Conservation (phyloP, 1,140 invertebrate genomes). For the Drosophila carrolli region DNA sequence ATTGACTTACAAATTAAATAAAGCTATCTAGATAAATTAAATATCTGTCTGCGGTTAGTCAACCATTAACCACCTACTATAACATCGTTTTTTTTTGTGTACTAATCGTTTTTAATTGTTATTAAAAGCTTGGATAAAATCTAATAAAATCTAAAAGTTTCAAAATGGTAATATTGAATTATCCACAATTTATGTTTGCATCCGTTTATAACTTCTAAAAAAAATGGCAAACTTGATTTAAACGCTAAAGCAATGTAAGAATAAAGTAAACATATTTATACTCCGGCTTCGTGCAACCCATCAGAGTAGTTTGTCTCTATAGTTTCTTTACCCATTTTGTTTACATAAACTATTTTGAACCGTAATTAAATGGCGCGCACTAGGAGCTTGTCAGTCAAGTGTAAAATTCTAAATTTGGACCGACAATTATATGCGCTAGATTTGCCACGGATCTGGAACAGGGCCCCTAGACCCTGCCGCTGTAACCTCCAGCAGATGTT, state of each 20-base stretch:
- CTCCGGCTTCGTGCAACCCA: not conserved
- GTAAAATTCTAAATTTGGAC: slow-evolving; percentile 24
- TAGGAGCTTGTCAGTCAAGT: slow-evolving; percentile 1
- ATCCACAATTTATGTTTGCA: not conserved
- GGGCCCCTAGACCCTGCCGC: not conserved
- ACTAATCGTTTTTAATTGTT: too few species aligned
- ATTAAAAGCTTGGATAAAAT: not conserved
- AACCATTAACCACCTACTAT: not conserved
- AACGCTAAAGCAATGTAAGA: not conserved
- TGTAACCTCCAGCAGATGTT: slow-evolving; percentile 17
- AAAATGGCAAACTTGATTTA: not conserved
- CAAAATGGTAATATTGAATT: not conserved
- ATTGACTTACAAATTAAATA: too few species aligned
- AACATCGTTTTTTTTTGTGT: not conserved
- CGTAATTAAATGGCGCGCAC: not conserved
- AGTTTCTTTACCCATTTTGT: not conserved
- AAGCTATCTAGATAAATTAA: not conserved
- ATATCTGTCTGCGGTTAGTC: not conserved
- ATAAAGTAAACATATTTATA: not conserved
- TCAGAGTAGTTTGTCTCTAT: not conserved
- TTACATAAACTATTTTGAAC: slow-evolving; percentile 1
- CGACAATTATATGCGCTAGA: slow-evolving; percentile 51
- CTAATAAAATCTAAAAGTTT: too few species aligned
- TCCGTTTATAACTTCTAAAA: not conserved
- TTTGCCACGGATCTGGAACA: slow-evolving; percentile 51